Evolutionary conservation across 1,140 invertebrate genomes (phyloP), one percentile per base, ranked within the genome.

Genomic region (Drosophila virilis): DNA sequence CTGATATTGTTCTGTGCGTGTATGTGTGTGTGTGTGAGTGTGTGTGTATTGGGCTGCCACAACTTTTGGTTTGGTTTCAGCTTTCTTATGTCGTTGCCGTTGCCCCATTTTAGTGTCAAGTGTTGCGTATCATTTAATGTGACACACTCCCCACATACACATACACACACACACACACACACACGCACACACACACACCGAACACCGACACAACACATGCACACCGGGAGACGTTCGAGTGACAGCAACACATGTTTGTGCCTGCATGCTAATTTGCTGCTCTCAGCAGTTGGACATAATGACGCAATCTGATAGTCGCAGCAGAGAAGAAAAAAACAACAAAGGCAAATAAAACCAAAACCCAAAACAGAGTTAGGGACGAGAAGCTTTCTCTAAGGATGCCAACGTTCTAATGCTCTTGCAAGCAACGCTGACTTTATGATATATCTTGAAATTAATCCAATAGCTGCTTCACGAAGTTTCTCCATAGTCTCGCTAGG

Each of bases 61-160:
- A 65, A 65, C 54, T 72, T 58, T 59, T 17, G 45, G 10, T 58
- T 51, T 35, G 62, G 28, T 78, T 61, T 60, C 74, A 75, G 52
- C 51, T 70, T 58, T 45, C 58, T 67, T 64, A 55, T 54, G 51
- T 69, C 48, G 55, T 48, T 60, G 43, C 17, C 71, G 42, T 57
- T 74, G 54, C 70, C 71, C 60, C 79, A 78, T 88, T 88, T 88
- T 71, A 85, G 84, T 89, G 84, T 88, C 80, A 88, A 88, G 84
- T 89, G 77, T 84, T 88, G 84, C 84, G 84, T 88, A 89, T 89
- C 80, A 83, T 88, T 80, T 88, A 88, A 88, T 88, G 83, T 83
- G 83, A 88, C 83, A 88, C 77, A 88, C 79, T 88, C 78, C 58
- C 52, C 64, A 46, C 46, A 42, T 48, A 68, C 65, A 66, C 62